Evolutionary conservation across 2,113 vertebrate genomes (phyloP).

Genomic region (Petroica traversi): DNA sequence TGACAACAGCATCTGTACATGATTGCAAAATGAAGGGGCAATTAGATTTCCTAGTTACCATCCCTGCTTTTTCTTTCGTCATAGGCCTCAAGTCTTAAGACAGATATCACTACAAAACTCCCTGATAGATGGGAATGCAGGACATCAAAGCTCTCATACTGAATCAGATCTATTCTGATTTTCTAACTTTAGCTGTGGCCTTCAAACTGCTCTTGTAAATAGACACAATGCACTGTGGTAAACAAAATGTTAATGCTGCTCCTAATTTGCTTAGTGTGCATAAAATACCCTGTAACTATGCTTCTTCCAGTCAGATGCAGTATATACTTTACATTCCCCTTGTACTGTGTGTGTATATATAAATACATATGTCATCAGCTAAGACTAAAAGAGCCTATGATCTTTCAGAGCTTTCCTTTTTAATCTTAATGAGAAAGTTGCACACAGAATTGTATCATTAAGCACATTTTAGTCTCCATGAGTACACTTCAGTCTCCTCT

Average conservation of each 20-base stretch:
- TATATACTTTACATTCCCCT: not conserved
- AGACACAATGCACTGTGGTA: not conserved
- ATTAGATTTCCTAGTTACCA: not conserved
- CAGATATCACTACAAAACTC: not conserved
- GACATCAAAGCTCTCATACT: not conserved
- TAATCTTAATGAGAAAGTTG: not conserved
- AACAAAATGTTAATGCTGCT: not conserved
- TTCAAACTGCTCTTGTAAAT: not conserved
- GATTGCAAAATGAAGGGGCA: not conserved
- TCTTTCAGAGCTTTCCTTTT: not conserved
- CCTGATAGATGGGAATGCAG: not conserved
- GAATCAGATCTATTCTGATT: not conserved
- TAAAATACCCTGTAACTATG: not conserved
- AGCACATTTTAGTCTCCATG: not conserved
- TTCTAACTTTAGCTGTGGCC: not conserved
- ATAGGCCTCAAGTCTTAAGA: accelerated
- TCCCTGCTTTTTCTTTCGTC: not conserved
- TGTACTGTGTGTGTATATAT: not conserved
- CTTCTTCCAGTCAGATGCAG: not conserved
- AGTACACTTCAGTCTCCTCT: not conserved
- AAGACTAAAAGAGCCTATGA: not conserved
- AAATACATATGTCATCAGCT: not conserved
- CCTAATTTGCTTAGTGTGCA: not conserved
- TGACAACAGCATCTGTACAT: not conserved
- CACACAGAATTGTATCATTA: not conserved